Conservation (phyloP, 2,797 vertebrate genomes). For the Pempheris klunzingeri region DNA sequence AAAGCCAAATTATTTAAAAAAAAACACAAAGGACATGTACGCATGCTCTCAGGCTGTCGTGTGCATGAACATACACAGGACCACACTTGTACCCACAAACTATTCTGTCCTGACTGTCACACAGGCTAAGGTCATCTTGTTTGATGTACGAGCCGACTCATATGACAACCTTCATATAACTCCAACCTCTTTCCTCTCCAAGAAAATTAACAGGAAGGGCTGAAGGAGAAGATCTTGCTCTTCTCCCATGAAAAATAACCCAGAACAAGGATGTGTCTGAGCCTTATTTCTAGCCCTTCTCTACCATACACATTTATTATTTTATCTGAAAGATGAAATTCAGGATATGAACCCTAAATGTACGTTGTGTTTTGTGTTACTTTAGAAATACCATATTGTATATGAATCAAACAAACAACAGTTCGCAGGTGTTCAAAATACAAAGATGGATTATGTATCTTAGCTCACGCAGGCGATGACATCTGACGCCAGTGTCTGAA, state of each 20-base stretch:
- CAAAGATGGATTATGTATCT: no score
- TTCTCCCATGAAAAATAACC: slow-evolving; percentile 53
- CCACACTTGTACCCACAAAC: slow-evolving; percentile 35
- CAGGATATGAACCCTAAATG: not conserved
- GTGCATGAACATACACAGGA: slow-evolving; percentile 9
- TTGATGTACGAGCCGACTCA: slow-evolving; percentile 78
- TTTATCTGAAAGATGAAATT: not conserved
- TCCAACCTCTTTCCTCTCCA: slow-evolving; percentile 71
- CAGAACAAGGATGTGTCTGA: slow-evolving; percentile 8
- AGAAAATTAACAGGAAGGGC: slow-evolving; percentile 75
- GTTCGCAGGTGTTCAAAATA: not conserved
- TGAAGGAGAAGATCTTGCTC: slow-evolving; percentile 67
- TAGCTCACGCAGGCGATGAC: no score
- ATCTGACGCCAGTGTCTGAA: no score
- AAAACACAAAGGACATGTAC: not conserved
- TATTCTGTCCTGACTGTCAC: slow-evolving; percentile 75
- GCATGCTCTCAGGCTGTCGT: slow-evolving; percentile 1
- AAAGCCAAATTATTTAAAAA: slow-evolving; percentile 12
- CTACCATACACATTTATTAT: not conserved
- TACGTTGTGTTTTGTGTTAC: not conserved
- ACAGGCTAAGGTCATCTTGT: slow-evolving; percentile 77
- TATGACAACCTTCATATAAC: slow-evolving; percentile 83
- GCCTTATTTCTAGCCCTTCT: slow-evolving; percentile 3
- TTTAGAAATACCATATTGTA: not conserved
- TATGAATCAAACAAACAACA: not conserved